A percentile compares a stretch with the other conserved stretches of the same genome.
These are phyloP conservation scores for Sitobion miscanthi DNA, from an alignment of 1,140 invertebrate species.

Conservation along the genomic window DNA sequence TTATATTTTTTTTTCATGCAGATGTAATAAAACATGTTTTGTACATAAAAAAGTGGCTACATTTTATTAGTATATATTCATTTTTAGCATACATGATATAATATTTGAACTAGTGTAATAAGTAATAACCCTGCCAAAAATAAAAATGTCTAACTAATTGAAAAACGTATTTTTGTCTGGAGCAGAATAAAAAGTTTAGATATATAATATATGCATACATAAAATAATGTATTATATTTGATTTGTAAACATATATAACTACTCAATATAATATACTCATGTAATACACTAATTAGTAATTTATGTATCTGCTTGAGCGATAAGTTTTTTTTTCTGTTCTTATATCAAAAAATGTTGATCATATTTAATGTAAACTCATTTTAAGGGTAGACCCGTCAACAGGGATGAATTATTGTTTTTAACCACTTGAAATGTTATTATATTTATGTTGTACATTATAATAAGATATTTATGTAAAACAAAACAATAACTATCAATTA, in stretches of 20 bases:
- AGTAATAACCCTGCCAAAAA: not conserved
- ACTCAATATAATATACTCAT: constrained; percentile 9
- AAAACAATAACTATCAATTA: constrained; percentile 28
- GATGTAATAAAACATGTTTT: constrained; percentile 53
- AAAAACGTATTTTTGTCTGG: constrained; percentile 6
- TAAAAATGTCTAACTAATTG: not conserved
- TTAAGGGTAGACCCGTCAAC: constrained; percentile 36
- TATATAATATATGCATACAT: not conserved
- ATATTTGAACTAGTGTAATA: constrained; percentile 29
- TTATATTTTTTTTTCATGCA: constrained; percentile 43
- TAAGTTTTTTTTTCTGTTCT: constrained; percentile 36
- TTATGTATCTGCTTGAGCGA: not conserved
- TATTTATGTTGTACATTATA: constrained; percentile 53
- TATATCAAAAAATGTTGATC: constrained; percentile 24
- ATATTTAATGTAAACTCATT: constrained; percentile 39
- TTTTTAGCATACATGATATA: constrained; percentile 30
- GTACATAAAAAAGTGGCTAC: constrained; percentile 29
- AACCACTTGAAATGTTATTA: constrained; percentile 36
- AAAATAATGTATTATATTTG: constrained; percentile 14
- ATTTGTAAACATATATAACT: not conserved
- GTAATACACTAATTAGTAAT: constrained; percentile 16
- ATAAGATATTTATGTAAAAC: constrained; percentile 54
- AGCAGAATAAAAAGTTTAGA: not conserved
- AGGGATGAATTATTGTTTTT: constrained; percentile 53
- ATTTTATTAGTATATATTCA: constrained; percentile 34